Evolutionary conservation across 2,113 vertebrate species (phyloP).

Genomic region (Sturnira hondurensis): DNA sequence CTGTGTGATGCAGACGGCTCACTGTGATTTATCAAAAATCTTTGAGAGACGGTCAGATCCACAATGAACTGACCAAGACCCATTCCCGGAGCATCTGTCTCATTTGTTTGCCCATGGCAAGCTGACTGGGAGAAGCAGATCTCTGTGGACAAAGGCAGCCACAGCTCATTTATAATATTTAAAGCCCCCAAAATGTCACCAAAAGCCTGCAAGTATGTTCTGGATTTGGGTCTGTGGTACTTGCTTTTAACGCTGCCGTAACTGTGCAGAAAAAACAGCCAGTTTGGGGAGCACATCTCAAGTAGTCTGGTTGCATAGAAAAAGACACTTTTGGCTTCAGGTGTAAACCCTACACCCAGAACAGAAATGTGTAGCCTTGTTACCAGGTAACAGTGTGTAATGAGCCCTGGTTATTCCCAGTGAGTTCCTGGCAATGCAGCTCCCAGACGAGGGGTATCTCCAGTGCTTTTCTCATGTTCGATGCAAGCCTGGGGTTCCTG

Average conservation of each 20-base stretch:
- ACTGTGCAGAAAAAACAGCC: not conserved
- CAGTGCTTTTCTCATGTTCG: not conserved
- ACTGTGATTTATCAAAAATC: not conserved
- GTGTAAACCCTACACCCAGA: conserved; percentile 47
- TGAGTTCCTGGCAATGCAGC: not conserved
- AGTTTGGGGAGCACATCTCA: conserved; percentile 56
- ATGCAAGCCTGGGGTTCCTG: not conserved
- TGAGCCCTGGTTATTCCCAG: conserved; percentile 44
- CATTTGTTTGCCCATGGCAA: conserved; percentile 27
- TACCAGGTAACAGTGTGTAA: conserved; percentile 31
- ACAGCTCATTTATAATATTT: conserved; percentile 51
- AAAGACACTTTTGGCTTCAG: conserved; percentile 73
- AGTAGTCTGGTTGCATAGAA: conserved; percentile 58
- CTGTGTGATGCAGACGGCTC: not conserved
- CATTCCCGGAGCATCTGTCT: not conserved
- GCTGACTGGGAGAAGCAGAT: not conserved
- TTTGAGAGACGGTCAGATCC: not conserved
- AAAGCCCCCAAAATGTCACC: not conserved
- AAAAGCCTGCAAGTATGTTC: conserved; percentile 31
- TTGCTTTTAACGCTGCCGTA: not conserved
- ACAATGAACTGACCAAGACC: not conserved
- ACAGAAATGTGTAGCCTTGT: conserved; percentile 38
- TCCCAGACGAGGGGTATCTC: not conserved
- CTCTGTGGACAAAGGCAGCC: not conserved
- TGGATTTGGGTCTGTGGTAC: not conserved